These are phyloP conservation scores for Cyclura pinguis DNA, from an alignment of 2,797 vertebrate genomes.

Conservation along the genomic window DNA sequence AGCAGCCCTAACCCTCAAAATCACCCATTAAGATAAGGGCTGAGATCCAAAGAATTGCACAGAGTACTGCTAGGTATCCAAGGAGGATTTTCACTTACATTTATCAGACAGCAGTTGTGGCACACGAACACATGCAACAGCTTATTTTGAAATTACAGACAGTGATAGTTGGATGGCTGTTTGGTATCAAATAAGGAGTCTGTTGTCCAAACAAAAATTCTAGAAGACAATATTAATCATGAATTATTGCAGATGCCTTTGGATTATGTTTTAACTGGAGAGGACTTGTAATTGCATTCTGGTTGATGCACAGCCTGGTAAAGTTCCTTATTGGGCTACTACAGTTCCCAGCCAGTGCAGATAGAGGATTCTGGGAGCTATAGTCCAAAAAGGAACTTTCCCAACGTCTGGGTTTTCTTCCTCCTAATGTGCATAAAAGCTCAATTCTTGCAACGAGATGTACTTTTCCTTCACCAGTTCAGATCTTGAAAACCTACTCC, in stretches of 20 bases:
- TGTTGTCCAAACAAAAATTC: background rate
- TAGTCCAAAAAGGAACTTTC: background rate
- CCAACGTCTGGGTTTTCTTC: background rate
- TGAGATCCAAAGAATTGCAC: background rate
- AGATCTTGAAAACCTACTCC: background rate
- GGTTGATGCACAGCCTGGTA: background rate
- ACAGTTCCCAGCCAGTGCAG: background rate
- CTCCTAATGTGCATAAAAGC: background rate
- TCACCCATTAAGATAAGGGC: background rate
- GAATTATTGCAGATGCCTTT: background rate
- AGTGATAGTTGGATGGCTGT: background rate
- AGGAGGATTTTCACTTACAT: background rate
- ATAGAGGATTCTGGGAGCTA: background rate
- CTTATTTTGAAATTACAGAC: background rate
- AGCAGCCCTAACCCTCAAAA: background rate
- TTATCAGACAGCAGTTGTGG: background rate
- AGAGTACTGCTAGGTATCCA: background rate
- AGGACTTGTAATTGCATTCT: background rate
- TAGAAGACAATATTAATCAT: background rate
- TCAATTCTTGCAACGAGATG: background rate
- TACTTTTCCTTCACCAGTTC: background rate
- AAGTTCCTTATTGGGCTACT: background rate
- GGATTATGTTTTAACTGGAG: background rate
- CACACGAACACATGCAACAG: no score
- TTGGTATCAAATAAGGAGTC: background rate